Evolutionary conservation across 1,140 invertebrate genomes (phyloP), one percentile per base, ranked within the genome.

Genomic region (Teleopsis dalmanni): DNA sequence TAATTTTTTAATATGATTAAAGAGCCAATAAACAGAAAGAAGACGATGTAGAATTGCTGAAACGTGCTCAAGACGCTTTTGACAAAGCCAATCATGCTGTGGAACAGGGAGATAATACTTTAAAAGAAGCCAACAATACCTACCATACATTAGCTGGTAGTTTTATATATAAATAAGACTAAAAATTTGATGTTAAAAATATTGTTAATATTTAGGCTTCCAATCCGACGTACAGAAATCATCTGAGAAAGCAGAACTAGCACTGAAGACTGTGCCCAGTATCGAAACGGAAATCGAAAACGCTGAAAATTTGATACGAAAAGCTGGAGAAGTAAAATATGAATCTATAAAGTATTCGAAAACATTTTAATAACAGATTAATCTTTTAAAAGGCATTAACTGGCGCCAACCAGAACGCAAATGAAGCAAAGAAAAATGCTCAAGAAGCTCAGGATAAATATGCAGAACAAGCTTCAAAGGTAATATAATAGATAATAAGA

Each of bases 121-220:
- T 95, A 0, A 80, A 83, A 57, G 87, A 95, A 64, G 93, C 93
- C 2, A 83, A 88, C 56, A 81, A 87, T 40, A 96, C 91, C 5
- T 81, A 90, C 42, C 76, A 85, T 48, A 92, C 86, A 36, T 72
- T 95, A 2, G 79, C 84, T 73, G 83, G 89, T 92, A 74, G n/a
- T n/a, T n/a, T n/a, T n/a, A n/a, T n/a, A n/a, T 72, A 52, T 62
- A 25, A 16, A 41, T 19, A 43, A 38, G 29, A 31, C 8, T 31
- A 9, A 7, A 35, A 10, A 10, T 19, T 6, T 13, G 42, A 3
- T 43, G 14, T 11, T 16, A 37, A 4, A 31, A n/a, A 31, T 9
- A n/a, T 31, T 9, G n/a, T 31, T 31, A 31, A 31, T 31, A 31
- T 9, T 37, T 37, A n/a, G 91, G 86, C 64, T 98, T 96, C 75